Evolutionary conservation across 2,797 vertebrate species (phyloP), one percentile per base, ranked within the genome.

Genomic region (Pseudomugil tenellus): DNA sequence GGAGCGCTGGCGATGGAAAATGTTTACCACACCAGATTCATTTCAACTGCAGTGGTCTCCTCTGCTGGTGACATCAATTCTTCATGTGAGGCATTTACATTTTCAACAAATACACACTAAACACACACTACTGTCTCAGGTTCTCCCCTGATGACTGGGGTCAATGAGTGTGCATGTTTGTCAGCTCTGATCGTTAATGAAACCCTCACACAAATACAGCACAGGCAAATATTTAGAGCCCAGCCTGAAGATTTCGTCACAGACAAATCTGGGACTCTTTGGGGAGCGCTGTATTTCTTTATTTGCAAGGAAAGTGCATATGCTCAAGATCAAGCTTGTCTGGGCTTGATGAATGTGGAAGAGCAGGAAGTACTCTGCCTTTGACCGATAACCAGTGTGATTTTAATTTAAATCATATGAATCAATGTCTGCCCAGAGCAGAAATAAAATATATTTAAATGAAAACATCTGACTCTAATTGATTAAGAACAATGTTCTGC

Each of bases 351-450:
- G 78, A 87, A 92, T 86, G 84, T 62, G 46, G 80, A 84, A 82
- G 76, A 75, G 80, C 82, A 91, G 84, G 86, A 89, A 92, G 90
- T 91, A 84, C 84, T 84, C 85, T 70, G 85, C 87, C 73, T 91
- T 90, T 91, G 92, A 93, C 87, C 86, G 85, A 91, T 91, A 92
- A 88, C 86, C 84, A 89, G 89, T 89, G 85, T 79, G 84, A 85
- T 91, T 91, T 91, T 93, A 93, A 94, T 94, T 92, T 88, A 93
- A 94, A 94, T 94, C 90, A 93, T 93, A 91, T 93, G 93, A 94
- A 94, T 91, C 89, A 81, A 92, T 71, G 83, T 91, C 87, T 86
- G 86, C 52, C 76, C 86, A 60, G 72, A 79, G 84, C 83, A 79
- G 58, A 83, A 79, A 84, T 81, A 76, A 89, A 91, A 92, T 84